Conservation (phyloP, 1,140 invertebrate genomes). For the Heterodera carotae region DNA sequence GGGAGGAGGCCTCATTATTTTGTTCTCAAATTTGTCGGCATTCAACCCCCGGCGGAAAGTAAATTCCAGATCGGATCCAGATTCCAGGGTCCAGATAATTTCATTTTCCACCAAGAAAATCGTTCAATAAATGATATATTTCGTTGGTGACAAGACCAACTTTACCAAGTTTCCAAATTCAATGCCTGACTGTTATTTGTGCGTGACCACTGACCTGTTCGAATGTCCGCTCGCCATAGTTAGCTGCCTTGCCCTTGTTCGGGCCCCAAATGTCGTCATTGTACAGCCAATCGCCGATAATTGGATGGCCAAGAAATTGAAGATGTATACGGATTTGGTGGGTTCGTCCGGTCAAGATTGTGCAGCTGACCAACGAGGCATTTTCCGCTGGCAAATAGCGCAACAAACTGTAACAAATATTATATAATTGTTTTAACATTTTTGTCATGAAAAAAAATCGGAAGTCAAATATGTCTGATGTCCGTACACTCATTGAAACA, state of each 20-base stretch:
- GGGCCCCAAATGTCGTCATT: conserved; percentile 88
- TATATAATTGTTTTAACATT: no score
- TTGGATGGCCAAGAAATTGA: conserved; percentile 92
- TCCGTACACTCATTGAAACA: no score
- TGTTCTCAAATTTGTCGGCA: no score
- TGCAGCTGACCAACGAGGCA: conserved; percentile 87
- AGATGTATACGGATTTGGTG: conserved; percentile 98
- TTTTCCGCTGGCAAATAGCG: conserved; percentile 68
- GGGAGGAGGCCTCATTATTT: no score
- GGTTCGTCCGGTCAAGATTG: conserved; percentile 88
- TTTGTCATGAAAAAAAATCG: neutral
- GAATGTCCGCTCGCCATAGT: conserved; percentile 81
- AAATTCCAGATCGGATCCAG: neutral
- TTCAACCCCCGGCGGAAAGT: no score
- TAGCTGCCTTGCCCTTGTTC: conserved; percentile 84
- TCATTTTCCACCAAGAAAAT: no score
- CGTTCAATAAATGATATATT: no score
- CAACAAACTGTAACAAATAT: neutral
- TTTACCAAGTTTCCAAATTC: no score
- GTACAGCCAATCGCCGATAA: conserved; percentile 93
- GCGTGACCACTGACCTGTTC: conserved; percentile 73
- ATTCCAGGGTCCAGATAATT: no score
- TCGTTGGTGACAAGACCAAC: no score
- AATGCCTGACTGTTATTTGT: no score
- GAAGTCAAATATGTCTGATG: neutral